Percentiles rank a stretch among this genome's conserved stretches.
These are phyloP conservation scores for Deilephila elpenor DNA, from an alignment of 2,888 invertebrate species.

Conservation along the genomic window DNA sequence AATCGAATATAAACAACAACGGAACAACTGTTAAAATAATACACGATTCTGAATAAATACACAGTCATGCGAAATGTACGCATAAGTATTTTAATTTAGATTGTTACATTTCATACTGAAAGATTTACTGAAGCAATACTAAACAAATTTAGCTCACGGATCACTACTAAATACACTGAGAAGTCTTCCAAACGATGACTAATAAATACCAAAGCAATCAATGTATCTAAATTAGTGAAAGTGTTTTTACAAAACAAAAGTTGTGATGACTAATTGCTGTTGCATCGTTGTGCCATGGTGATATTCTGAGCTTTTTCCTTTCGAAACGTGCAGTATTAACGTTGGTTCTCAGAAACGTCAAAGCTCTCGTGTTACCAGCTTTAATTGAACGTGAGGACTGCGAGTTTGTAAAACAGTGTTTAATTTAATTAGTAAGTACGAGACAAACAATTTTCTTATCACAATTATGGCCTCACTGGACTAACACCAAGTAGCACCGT, in stretches of 20 bases:
- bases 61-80: background rate
- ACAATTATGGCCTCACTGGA: background rate
- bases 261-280: slow-evolving; percentile 22
- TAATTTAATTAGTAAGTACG: slow-evolving; percentile 12
- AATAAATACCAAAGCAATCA: slow-evolving; percentile 4
- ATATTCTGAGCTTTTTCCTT: slow-evolving; percentile 12
- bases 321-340: slow-evolving; percentile 10
- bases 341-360: background rate
- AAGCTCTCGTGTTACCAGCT: background rate
- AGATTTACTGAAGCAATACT: background rate
- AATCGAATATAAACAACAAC: background rate
- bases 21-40: background rate
- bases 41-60: background rate
- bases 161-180: background rate
- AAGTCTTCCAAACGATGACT: background rate
- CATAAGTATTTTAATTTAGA: background rate
- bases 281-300: slow-evolving; percentile 11
- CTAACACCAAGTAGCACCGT: no score
- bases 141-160: background rate
- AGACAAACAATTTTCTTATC: slow-evolving; percentile 5
- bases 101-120: slow-evolving; percentile 15
- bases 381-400: slow-evolving; percentile 6
- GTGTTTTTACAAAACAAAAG: slow-evolving; percentile 14
- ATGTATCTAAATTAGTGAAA: slow-evolving; percentile 21
- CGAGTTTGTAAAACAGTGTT: slow-evolving; percentile 5